Conservation (phyloP, 2,888 invertebrate genomes). For the Artemia sinica region DNA sequence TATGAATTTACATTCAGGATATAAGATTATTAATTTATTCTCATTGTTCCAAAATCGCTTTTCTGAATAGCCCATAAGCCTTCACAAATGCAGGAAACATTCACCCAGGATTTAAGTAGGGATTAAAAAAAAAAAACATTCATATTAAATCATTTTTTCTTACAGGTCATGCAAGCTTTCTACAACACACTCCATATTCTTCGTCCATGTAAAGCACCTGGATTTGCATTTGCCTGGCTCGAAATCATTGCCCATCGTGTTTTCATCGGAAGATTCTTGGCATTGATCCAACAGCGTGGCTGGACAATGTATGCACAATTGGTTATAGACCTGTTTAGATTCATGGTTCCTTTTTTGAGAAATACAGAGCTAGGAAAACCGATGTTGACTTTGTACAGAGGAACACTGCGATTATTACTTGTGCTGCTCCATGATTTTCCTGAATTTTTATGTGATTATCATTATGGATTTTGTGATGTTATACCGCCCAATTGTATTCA, state of each 20-base stretch:
- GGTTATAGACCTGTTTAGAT: conserved; percentile 85
- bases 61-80: too few species aligned
- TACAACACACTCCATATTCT: conserved; percentile 87
- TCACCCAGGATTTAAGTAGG: background rate
- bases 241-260: conserved; percentile 91
- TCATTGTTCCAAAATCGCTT: too few species aligned
- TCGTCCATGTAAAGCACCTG: conserved; percentile 78
- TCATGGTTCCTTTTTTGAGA: conserved; percentile 84
- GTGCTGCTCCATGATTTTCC: conserved; percentile 97
- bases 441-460: conserved; percentile 96
- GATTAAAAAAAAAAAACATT: background rate
- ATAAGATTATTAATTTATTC: too few species aligned
- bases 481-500: conserved; percentile 98
- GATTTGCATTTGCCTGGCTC: conserved; percentile 95
- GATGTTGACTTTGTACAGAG: conserved; percentile 83
- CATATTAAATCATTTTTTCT: background rate
- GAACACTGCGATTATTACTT: conserved; percentile 77
- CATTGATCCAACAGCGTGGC: conserved; percentile 78
- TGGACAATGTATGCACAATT: conserved; percentile 96
- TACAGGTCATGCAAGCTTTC: conserved; percentile 71
- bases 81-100: too few species aligned
- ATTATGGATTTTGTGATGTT: conserved; percentile 96
- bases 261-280: conserved; percentile 81
- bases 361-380: conserved; percentile 91
- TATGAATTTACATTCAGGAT: too few species aligned